Percentiles rank a stretch among this genome's conserved stretches.
Conservation (phyloP, 1,140 invertebrate species). For the honey bee (Apis mellifera) region DNA sequence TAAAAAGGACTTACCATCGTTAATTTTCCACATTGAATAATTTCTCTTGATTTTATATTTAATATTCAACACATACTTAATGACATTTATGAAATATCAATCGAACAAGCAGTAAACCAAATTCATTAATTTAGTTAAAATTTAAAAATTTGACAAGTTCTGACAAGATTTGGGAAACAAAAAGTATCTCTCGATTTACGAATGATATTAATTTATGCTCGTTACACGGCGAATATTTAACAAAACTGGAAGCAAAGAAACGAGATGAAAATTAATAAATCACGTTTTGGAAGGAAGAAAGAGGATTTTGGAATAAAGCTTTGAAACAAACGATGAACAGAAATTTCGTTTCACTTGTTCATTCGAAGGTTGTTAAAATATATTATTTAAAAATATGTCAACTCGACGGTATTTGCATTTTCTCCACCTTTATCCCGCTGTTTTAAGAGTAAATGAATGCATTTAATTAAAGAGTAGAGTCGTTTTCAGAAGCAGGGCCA, state of each 20-base stretch:
- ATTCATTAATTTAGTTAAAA: too few species aligned
- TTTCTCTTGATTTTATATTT: too few species aligned
- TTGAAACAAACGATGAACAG: neutral
- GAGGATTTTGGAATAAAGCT: neutral
- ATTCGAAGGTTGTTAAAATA: too few species aligned
- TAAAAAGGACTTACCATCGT: too few species aligned
- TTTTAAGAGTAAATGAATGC: neutral
- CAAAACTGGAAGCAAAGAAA: too few species aligned
- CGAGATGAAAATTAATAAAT: neutral
- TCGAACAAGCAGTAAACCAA: too few species aligned
- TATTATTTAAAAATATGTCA: too few species aligned
- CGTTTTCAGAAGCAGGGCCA: neutral
- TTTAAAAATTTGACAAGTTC: too few species aligned
- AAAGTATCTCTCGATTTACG: neutral
- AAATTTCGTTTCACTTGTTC: neutral
- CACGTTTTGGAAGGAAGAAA: neutral
- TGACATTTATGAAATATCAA: too few species aligned
- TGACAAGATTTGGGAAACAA: neutral
- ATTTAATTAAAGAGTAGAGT: neutral
- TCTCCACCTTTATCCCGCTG: neutral
- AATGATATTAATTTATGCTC: too few species aligned
- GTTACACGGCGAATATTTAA: neutral
- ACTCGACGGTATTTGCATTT: conserved; percentile 9
- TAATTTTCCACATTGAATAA: too few species aligned
- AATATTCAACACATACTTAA: too few species aligned